A percentile compares a stretch with the other conserved stretches of the same genome.
phyloP scores from a whole-genome alignment of 2,888 invertebrate genomes.

The Thalpophila matura region DNA sequence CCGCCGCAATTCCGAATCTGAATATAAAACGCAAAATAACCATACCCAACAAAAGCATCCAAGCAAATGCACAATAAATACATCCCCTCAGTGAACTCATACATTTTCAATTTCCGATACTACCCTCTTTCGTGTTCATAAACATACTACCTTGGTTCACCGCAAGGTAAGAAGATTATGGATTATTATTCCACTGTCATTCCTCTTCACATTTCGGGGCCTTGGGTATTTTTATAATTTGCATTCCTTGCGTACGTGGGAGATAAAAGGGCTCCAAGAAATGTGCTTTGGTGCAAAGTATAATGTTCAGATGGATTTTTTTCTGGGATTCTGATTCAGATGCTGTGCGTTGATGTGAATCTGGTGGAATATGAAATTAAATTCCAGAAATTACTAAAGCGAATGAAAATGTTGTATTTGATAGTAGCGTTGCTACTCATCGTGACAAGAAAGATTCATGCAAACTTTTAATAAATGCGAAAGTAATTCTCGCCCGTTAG shows the following conservation, averaged over 20 bases:
- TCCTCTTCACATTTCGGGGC: constrained; percentile 39
- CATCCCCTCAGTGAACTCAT: constrained; percentile 12
- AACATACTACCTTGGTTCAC: constrained; percentile 3
- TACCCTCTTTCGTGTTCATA: background rate
- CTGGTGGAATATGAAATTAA: background rate
- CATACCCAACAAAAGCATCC: constrained; percentile 11
- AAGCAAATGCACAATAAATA: constrained; percentile 41
- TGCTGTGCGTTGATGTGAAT: constrained; percentile 14
- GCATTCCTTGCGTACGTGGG: constrained; percentile 44
- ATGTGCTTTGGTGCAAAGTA: constrained; percentile 42
- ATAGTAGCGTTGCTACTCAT: too few species aligned
- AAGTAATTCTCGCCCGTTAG: too few species aligned
- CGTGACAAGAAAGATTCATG: too few species aligned
- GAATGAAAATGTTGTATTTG: too few species aligned
- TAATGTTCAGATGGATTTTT: constrained; percentile 29
- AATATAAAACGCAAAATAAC: constrained; percentile 24
- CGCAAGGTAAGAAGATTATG: constrained; percentile 23
- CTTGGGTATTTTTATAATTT: constrained; percentile 58
- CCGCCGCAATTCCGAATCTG: too few species aligned
- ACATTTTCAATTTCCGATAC: constrained; percentile 39
- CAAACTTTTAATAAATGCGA: too few species aligned
- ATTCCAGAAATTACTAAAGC: background rate
- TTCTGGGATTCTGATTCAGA: constrained; percentile 18
- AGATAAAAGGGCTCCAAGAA: constrained; percentile 28
- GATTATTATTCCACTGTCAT: constrained; percentile 48